Evolutionary conservation across 1,140 invertebrate genomes (phyloP).

Genomic region (Euura lappo): DNA sequence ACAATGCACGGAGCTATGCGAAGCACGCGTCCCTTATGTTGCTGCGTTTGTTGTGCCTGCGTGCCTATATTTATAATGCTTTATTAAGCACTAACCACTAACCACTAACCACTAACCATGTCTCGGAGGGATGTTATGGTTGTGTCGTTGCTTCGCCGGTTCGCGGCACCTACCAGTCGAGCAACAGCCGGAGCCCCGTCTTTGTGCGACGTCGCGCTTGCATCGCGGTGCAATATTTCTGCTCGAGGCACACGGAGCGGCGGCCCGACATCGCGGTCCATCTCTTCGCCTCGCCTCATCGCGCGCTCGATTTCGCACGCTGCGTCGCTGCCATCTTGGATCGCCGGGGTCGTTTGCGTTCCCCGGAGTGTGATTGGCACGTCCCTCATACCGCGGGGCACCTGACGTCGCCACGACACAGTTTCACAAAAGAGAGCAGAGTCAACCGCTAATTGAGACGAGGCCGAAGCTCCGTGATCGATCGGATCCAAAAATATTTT

Average conservation of each 20-base stretch:
- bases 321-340: constrained; percentile 1
- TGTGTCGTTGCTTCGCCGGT: not conserved
- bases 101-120: constrained; percentile 6
- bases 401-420: not conserved
- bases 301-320: constrained; percentile 1
- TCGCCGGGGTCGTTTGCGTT: not conserved
- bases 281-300: too few relatives aligned
- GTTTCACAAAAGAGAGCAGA: not conserved
- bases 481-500: constrained; percentile 6
- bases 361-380: not conserved
- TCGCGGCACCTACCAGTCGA: not conserved
- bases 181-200: not conserved
- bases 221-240: not conserved
- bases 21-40: constrained; percentile 58
- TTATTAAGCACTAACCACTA: constrained; percentile 52
- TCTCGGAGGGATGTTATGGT: not conserved
- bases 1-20: constrained; percentile 56
- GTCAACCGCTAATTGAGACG: constrained; percentile 2
- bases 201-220: not conserved
- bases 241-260: not conserved
- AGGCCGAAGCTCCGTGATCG: not conserved
- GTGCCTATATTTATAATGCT: constrained; percentile 60
- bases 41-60: constrained; percentile 42
- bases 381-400: not conserved
- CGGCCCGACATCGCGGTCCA: too few relatives aligned